Evolutionary conservation across 30 jellyfish, hydroid and myxozoan species (phyloP).

Genomic region (Aurelia sp.): DNA sequence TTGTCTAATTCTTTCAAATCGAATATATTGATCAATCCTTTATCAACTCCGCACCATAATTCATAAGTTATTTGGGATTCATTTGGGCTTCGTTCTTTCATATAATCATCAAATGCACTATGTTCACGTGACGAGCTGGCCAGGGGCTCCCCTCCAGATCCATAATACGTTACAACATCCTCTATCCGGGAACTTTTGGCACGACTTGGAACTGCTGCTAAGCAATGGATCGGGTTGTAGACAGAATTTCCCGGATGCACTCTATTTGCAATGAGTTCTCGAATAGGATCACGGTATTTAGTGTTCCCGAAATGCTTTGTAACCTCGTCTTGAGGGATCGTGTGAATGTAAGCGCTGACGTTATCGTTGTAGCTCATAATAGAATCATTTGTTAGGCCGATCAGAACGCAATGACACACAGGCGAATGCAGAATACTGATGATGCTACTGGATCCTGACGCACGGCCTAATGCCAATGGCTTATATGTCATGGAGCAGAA

Average conservation of each 20-base stretch:
- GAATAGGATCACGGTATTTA: slow-evolving; percentile 35
- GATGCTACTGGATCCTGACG: slow-evolving; percentile 66
- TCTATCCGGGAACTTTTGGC: slow-evolving; percentile 62
- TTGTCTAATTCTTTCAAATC: slow-evolving; percentile 65
- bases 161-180: slow-evolving; percentile 47
- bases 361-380: slow-evolving; percentile 75
- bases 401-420: slow-evolving; percentile 79
- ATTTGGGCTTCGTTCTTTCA: background rate
- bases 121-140: slow-evolving; percentile 62
- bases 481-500: slow-evolving; percentile 84
- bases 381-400: slow-evolving; percentile 78
- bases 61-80: slow-evolving; percentile 52
- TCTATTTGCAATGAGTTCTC: slow-evolving; percentile 71
- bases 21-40: slow-evolving; percentile 83
- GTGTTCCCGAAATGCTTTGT: slow-evolving; percentile 34
- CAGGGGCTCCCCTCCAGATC: slow-evolving; percentile 65
- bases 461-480: slow-evolving; percentile 89
- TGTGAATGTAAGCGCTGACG: slow-evolving; percentile 50
- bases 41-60: slow-evolving; percentile 97
- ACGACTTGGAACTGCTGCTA: slow-evolving; percentile 91
- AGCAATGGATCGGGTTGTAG: slow-evolving; percentile 72
- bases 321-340: slow-evolving; percentile 56
- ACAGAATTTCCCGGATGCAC: slow-evolving; percentile 56
- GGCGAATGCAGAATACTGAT: slow-evolving; percentile 87
- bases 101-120: slow-evolving; percentile 8